Conservation (phyloP, 2,888 invertebrate genomes). For the Metacarcinus magister region DNA sequence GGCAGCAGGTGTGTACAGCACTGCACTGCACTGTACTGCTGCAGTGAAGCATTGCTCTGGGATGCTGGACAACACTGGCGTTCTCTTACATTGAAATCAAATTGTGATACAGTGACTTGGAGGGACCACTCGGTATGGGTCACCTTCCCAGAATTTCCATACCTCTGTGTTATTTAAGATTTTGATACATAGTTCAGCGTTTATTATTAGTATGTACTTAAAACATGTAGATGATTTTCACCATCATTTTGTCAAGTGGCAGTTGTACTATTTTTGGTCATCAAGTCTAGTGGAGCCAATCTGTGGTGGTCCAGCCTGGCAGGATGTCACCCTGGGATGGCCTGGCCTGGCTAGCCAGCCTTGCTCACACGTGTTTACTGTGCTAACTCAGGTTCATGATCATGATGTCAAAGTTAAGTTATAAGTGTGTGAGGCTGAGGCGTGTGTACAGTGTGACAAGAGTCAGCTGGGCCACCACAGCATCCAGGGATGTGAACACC, state of each 20-base stretch:
- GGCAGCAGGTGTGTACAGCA: neutral
- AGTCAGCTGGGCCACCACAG: neutral
- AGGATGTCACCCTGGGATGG: neutral
- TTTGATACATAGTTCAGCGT: constrained; percentile 35
- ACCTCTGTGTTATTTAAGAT: constrained; percentile 49
- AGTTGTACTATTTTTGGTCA: neutral
- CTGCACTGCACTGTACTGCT: neutral
- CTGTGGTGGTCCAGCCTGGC: neutral
- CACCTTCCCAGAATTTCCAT: constrained; percentile 51
- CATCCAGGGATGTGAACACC: neutral
- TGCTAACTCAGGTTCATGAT: neutral
- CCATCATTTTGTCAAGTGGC: neutral
- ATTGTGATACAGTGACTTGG: constrained; percentile 39
- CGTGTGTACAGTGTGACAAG: neutral
- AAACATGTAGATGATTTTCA: constrained; percentile 3
- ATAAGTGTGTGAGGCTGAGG: neutral
- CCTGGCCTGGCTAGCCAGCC: neutral
- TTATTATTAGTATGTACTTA: constrained; percentile 43
- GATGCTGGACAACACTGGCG: constrained; percentile 36
- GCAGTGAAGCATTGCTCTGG: neutral
- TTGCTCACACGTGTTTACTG: neutral
- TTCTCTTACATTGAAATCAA: neutral
- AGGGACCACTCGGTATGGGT: constrained; percentile 44
- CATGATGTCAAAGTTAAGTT: neutral
- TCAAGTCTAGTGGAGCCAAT: neutral